Conservation (phyloP, 2,888 invertebrate species). For the Acrobasis repandana region DNA sequence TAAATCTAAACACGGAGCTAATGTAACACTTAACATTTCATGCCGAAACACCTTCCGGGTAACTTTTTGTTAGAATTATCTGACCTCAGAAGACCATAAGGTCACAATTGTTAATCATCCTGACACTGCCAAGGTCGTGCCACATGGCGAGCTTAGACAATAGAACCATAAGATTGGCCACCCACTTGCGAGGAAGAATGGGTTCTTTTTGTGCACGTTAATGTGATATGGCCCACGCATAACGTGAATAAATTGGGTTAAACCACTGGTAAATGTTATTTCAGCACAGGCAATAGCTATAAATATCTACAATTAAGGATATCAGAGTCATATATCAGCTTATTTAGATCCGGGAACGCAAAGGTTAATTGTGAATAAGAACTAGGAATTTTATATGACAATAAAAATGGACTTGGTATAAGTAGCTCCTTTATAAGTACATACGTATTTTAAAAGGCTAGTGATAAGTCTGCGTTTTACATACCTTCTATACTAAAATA, state of each 20-base stretch:
- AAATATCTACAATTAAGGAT: background rate
- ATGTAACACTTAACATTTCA: slow-evolving; percentile 57
- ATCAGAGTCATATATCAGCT: slow-evolving; percentile 1
- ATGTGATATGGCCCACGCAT: slow-evolving; percentile 12
- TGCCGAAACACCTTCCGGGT: slow-evolving; percentile 62
- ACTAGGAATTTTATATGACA: no score
- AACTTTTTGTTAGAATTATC: slow-evolving; percentile 61
- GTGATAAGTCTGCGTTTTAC: no score
- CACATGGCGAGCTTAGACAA: slow-evolving; percentile 14
- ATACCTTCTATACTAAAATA: no score
- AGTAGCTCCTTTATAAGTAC: no score
- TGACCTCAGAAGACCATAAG: slow-evolving; percentile 56
- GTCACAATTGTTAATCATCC: slow-evolving; percentile 57
- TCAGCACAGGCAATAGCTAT: slow-evolving; percentile 12
- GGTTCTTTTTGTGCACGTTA: slow-evolving; percentile 16
- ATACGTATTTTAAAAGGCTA: no score
- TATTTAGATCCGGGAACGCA: no score
- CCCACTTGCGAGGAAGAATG: slow-evolving; percentile 18
- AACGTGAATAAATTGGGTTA: slow-evolving; percentile 21
- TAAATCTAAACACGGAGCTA: slow-evolving; percentile 51
- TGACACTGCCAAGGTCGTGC: slow-evolving; percentile 52
- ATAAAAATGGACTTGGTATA: no score
- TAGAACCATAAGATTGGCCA: slow-evolving; percentile 19
- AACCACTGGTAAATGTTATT: slow-evolving; percentile 9
- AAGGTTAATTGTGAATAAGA: no score